Conservation (phyloP, 1,140 invertebrate species). For the Euura lappo region DNA sequence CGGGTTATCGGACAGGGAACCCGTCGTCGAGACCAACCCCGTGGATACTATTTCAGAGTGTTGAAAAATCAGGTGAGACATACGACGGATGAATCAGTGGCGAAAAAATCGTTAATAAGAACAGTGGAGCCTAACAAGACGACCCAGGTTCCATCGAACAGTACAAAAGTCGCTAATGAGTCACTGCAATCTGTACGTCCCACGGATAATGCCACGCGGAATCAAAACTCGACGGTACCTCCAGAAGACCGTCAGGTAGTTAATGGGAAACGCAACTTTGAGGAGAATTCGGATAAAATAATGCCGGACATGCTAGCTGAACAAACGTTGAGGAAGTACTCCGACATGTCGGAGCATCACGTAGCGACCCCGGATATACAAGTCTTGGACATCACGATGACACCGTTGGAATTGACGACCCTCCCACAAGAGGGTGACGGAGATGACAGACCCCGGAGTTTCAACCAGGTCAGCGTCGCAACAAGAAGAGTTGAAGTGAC, state of each 20-base stretch:
- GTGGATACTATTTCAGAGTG: background rate
- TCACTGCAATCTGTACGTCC: background rate
- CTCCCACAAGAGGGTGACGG: conserved; percentile 10
- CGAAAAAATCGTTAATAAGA: background rate
- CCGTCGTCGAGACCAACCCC: background rate
- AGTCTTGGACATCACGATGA: background rate
- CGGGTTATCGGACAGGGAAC: background rate
- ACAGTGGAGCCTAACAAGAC: background rate
- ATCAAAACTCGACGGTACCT: background rate
- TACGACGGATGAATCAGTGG: background rate
- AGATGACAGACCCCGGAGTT: background rate
- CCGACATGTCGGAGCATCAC: background rate
- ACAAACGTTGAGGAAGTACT: background rate
- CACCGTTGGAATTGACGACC: background rate
- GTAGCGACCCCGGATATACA: background rate
- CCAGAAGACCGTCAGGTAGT: background rate
- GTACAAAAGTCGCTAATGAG: background rate
- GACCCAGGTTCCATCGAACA: background rate
- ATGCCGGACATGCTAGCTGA: background rate
- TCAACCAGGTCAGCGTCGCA: background rate
- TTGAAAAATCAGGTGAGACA: background rate
- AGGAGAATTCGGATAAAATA: background rate
- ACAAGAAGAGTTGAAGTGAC: conserved; percentile 1
- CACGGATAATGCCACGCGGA: background rate
- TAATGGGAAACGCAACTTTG: background rate